Evolutionary conservation across 1,140 invertebrate species (phyloP).

Genomic region (Drosophila ananassae): DNA sequence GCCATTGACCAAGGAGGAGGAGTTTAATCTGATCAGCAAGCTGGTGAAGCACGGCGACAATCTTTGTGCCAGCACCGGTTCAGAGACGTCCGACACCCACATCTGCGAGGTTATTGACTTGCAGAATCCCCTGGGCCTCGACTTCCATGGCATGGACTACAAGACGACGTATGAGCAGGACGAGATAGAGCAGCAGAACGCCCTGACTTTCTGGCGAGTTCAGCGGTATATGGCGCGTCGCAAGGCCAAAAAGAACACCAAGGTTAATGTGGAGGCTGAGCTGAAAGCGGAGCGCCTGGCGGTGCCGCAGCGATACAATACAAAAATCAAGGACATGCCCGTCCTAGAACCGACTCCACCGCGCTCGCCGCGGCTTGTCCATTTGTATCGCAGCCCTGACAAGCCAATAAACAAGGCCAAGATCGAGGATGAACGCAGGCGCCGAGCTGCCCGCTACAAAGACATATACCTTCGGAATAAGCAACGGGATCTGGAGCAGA

Average conservation of each 20-base stretch:
- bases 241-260: conserved; percentile 44
- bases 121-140: conserved; percentile 72
- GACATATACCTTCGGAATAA: conserved; percentile 68
- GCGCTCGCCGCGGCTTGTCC: conserved; percentile 32
- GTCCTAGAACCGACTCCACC: not conserved
- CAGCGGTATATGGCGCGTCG: conserved; percentile 64
- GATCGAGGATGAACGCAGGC: conserved; percentile 50
- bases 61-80: conserved; percentile 57
- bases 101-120: conserved; percentile 78
- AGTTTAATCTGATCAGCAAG: conserved; percentile 59
- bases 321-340: conserved; percentile 53
- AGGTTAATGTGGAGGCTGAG: conserved; percentile 57
- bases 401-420: conserved; percentile 60
- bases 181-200: conserved; percentile 73
- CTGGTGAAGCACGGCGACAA: conserved; percentile 76
- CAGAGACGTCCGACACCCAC: conserved; percentile 61
- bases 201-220: conserved; percentile 64
- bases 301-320: conserved; percentile 45
- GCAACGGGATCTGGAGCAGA: conserved; percentile 15
- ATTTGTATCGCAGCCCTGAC: conserved; percentile 60
- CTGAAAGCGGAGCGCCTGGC: conserved; percentile 55
- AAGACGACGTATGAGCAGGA: conserved; percentile 74
- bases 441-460: conserved; percentile 68
- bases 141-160: conserved; percentile 82
- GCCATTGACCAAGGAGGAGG: conserved; percentile 46